A percentile compares a stretch with the other conserved stretches of the same genome.
phyloP scores from a whole-genome alignment of 2,888 invertebrate species.

The Lasioglossum vierecki region DNA sequence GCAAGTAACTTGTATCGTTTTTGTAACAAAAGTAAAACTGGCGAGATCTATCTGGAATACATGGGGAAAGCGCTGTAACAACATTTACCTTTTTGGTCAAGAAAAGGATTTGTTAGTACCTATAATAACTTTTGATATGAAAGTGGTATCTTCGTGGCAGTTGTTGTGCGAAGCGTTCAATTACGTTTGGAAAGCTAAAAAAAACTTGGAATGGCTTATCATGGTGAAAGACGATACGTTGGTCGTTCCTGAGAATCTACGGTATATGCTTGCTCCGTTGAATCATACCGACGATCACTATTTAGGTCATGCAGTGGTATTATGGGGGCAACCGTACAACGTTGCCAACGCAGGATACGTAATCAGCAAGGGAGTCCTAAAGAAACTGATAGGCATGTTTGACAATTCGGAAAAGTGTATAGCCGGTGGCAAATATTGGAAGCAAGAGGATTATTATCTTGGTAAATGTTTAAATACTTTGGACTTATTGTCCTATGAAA shows the following conservation, averaged over 20 bases:
- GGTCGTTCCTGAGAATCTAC: constrained; percentile 86
- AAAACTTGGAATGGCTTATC: constrained; percentile 85
- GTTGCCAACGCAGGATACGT: constrained; percentile 86
- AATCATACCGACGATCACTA: constrained; percentile 84
- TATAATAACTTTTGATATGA: constrained; percentile 74
- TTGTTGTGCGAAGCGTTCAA: constrained; percentile 83
- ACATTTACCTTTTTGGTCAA: constrained; percentile 79
- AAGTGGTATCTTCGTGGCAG: constrained; percentile 83
- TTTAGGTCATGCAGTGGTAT: constrained; percentile 85
- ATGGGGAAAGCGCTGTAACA: constrained; percentile 83
- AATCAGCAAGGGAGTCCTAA: constrained; percentile 85
- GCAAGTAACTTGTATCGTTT: constrained; percentile 84
- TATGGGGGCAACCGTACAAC: constrained; percentile 86
- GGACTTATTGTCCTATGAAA: neutral
- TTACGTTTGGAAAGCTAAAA: constrained; percentile 74
- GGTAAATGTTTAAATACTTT: constrained; percentile 78
- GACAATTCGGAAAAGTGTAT: constrained; percentile 83
- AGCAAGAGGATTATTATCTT: constrained; percentile 86
- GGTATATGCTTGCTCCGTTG: constrained; percentile 84
- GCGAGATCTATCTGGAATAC: constrained; percentile 82
- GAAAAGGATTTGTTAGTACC: constrained; percentile 69
- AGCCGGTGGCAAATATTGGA: constrained; percentile 85
- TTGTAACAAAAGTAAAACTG: constrained; percentile 83
- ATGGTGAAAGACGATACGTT: constrained; percentile 86
- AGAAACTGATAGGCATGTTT: constrained; percentile 82